Base-by-base conservation (phyloP, 2,113 vertebrate genomes). In the Seriola rivoliana region DNA sequence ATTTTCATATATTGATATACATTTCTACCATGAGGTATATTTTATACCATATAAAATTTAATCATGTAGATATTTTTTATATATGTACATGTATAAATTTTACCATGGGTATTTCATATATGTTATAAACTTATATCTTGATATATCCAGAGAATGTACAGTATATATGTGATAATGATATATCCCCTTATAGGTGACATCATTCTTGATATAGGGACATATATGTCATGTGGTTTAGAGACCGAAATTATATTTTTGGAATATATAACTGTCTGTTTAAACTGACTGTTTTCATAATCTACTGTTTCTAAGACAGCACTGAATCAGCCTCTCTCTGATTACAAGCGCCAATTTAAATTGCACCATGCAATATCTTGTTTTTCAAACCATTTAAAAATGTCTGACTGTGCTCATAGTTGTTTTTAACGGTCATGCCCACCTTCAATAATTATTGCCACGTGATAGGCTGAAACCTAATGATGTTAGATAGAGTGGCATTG, bases 381-480 rank as follows among this genome's bases (percentile, higher is more conserved):
- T 85, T 59, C 64, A 80, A 82, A 79, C 72, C 54, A 67, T 85
- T 89, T 36, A 66, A 84, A 82, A 46, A 66, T 75, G 67, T 85
- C 83, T 44, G 34, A 36, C 52, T 48, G 55, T 9, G 46, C 72
- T 90, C 82, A 85, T 80, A 60, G 59, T 70, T 72, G 0, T 52
- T 54, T 64, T 74, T 62, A 83, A 87, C 69, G 64, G 69, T 64
- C 42, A n/a, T 52, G 58, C 50, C 34, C 60, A 69, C 79, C 73
- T 76, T 89, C 70, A 46, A 44, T 71, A 80, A 88, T 87, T 72
- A 70, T 74, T 73, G 55, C 60, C 44, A 9, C 79, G 81, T 54
- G 71, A 90, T 48, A 57, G 81, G 74, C 84, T 68, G 55, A 81
- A 82, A 72, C 34, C 32, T 77, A 66, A 91, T 89, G 71, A 66